Base-by-base conservation (phyloP, 2,113 vertebrate species). In the Platichthys flesus region DNA sequence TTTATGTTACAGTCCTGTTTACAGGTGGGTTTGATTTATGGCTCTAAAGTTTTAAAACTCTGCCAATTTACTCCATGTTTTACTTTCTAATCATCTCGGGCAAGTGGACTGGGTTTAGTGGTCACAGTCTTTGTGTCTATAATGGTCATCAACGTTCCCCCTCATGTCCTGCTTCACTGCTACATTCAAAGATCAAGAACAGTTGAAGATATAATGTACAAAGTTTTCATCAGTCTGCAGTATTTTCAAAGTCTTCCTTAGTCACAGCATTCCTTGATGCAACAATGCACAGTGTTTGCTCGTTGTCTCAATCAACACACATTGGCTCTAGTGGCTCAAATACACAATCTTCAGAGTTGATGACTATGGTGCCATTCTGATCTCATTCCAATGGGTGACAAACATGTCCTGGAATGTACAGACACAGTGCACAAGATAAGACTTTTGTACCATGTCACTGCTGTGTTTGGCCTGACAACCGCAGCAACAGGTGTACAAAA, bases 381-480 rank as follows among this genome's bases (percentile, higher is more conserved):
- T 40, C 47, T 66, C 59, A 71, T 78, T 74, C 78, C 9, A 59
- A 4, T 51, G 40, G 24, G 42, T 76, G 74, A 77, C 72, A 65
- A 74, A 59, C 37, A 16, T 52, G 37, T 21, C 0, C 3, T 28
- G 78, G 76, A 84, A 85, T 89, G 84, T 68, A 9, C 4, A 58
- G 7, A 40, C 45, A 10, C 21, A 69, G 26, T 54, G 47, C 9
- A 60, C 2, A 3, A 64, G 72, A 86, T 82, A 74, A 73, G 67
- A 56, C 54, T 5, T 1, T 31, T 31, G 31, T 31, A 6, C 6
- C 31, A 31, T 31, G 24, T 74, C 58, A n/a, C 71, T 64, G 72
- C 71, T 76, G 80, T 87, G 84, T 82, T 74, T 76, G 82, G 75
- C 5, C 15, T 15, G 74, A 73, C 7, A 47, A 21, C 47, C 0